phyloP scores from a whole-genome alignment of 2,797 vertebrate species.

The Sitta carolinensis region DNA sequence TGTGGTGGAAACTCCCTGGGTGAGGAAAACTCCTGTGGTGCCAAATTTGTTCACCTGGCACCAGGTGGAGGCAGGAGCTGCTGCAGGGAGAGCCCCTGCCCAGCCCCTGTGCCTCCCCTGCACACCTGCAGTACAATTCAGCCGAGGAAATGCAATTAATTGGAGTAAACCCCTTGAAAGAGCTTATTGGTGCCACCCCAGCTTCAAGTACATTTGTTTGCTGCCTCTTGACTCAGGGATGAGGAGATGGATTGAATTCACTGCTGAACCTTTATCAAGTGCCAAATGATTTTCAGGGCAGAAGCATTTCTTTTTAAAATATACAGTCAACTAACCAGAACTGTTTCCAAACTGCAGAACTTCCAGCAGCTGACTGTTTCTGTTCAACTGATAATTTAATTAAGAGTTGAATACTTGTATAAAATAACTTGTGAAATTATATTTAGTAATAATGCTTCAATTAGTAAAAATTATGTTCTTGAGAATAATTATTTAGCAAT shows the following conservation, averaged over 20 bases:
- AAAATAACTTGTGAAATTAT: constrained; percentile 15
- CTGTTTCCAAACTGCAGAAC: neutral
- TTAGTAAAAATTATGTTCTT: constrained; percentile 45
- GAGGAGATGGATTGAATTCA: neutral
- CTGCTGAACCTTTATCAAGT: neutral
- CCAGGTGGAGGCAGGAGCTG: too few species aligned
- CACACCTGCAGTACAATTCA: neutral
- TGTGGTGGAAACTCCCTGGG: neutral
- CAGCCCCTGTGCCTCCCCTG: neutral
- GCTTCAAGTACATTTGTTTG: neutral
- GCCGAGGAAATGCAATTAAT: neutral
- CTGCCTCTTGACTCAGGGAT: neutral
- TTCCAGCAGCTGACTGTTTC: neutral
- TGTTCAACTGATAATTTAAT: neutral
- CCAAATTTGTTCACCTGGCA: too few species aligned
- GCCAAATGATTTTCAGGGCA: neutral
- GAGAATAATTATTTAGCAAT: constrained; percentile 37
- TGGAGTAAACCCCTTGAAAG: neutral
- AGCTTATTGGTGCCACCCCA: neutral
- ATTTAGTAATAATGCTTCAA: constrained; percentile 51
- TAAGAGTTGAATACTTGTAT: neutral
- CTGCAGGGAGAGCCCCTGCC: neutral
- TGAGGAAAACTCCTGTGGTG: neutral
- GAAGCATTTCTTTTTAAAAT: neutral
- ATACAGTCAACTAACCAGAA: neutral